Evolutionary conservation across 2,797 vertebrate genomes (phyloP).

Genomic region (Neosilurus hyrtlii): DNA sequence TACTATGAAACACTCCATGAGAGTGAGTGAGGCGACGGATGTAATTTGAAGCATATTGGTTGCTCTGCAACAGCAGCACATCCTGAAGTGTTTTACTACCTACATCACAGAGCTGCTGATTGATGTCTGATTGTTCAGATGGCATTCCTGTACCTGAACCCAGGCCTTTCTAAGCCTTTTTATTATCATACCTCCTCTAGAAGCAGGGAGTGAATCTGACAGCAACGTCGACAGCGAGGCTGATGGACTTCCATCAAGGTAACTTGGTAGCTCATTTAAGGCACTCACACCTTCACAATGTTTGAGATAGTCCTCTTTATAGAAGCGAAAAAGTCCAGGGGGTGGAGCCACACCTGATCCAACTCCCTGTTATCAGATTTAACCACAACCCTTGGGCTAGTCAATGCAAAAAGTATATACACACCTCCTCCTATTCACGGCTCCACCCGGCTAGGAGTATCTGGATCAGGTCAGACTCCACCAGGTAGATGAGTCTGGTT

Average conservation of each 20-base stretch:
- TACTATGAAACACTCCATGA: neutral
- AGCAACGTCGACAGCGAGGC: constrained; percentile 87
- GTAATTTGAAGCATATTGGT: neutral
- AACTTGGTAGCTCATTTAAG: neutral
- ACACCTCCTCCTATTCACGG: neutral
- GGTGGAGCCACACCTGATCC: neutral
- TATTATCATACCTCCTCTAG: constrained; percentile 61
- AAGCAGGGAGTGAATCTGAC: constrained; percentile 88
- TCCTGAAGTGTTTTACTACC: neutral
- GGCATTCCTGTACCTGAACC: neutral
- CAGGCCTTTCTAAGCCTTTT: neutral
- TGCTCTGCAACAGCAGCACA: neutral
- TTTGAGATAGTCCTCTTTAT: neutral
- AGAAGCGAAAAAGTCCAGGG: neutral
- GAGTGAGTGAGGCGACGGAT: neutral
- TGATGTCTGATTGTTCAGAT: neutral
- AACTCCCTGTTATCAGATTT: neutral
- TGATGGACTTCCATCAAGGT: constrained; percentile 77
- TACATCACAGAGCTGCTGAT: neutral
- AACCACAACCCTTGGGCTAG: neutral
- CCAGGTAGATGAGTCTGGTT: neutral
- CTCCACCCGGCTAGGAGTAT: neutral
- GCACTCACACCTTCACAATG: neutral
- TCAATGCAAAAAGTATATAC: neutral
- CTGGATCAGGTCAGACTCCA: neutral